Evolutionary conservation across 92 coral and sea anemone genomes (phyloP), one percentile per base, ranked within the genome.

Genomic region (Porites lobata): DNA sequence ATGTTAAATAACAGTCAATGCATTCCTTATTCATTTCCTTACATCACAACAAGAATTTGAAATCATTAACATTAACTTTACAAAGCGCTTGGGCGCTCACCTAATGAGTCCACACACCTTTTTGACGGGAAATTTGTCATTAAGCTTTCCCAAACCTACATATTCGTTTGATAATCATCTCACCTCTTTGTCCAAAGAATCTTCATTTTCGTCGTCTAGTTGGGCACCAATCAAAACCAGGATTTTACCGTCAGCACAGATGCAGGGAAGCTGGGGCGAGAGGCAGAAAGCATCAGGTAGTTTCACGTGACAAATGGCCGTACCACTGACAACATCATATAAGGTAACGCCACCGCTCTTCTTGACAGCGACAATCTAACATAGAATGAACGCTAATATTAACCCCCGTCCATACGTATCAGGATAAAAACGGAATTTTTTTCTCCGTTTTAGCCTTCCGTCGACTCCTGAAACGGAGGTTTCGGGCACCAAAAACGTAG

Each of bases 231-330:
- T 84, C 73, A 84, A 18, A 13, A 93, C 93, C 77, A 95, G 53
- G 50, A 93, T 84, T 73, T 88, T 93, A 22, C 95, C 93, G 61
- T 91, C 93, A 38, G 89, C 94, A 72, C 94, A 87, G 53, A 95
- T 69, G 65, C 88, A 89, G 3, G 81, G 72, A 19, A 86, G 73
- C 14, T 61, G 77, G 21, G 90, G 64, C 69, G 82, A 91, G 54
- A 93, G 74, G 61, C 12, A 56, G 81, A 86, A 91, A 13, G 95
- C 85, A 64, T 80, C 91, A 66, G 96, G 88, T 13, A 89, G 76
- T 38, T 88, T 84, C 66, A 92, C 93, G 76, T 95, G 98, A 78
- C 96, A 95, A 51, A 95, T 86, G 14, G 98, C 94, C 17, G 88
- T 75, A 71, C 86, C 75, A 75, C 80, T 76, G 20, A 65, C 58